Percentiles rank a stretch among this genome's conserved stretches.
phyloP scores from a whole-genome alignment of 2,113 vertebrate species.

The Peromyscus maniculatus region DNA sequence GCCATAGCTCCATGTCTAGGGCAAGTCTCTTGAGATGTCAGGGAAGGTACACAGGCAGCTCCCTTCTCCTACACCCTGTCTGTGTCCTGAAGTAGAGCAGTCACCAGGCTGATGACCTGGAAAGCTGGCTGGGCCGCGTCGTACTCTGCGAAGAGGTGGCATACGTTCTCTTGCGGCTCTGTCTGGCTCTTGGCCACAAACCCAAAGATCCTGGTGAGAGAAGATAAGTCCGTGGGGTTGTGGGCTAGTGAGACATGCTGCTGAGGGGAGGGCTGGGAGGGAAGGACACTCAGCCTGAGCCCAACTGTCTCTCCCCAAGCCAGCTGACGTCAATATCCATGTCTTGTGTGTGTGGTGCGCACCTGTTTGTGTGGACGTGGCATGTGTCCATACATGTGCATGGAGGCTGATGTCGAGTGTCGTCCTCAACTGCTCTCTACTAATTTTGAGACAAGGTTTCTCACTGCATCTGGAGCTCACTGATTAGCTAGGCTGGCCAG shows the following conservation, averaged over 20 bases:
- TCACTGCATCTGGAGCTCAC: neutral
- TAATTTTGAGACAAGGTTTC: neutral
- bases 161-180: constrained; percentile 90
- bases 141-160: constrained; percentile 94
- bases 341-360: neutral
- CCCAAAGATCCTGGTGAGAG: constrained; percentile 92
- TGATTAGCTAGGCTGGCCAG: neutral
- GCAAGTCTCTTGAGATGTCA: neutral
- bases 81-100: constrained; percentile 81
- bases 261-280: neutral
- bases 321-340: too few species aligned
- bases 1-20: neutral
- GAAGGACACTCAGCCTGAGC: neutral
- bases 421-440: neutral
- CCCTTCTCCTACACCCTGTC: constrained; percentile 68
- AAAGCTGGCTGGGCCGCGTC: constrained; percentile 88
- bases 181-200: constrained; percentile 93
- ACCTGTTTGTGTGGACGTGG: neutral
- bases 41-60: neutral
- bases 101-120: constrained; percentile 86
- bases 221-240: constrained; percentile 49
- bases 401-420: too few species aligned
- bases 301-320: too few species aligned
- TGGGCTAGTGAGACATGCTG: neutral
- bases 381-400: neutral